Percentiles rank a stretch among this genome's conserved stretches.
Evolutionary conservation across 2,113 vertebrate genomes (phyloP).

Genomic region (Ictalurus furcatus): DNA sequence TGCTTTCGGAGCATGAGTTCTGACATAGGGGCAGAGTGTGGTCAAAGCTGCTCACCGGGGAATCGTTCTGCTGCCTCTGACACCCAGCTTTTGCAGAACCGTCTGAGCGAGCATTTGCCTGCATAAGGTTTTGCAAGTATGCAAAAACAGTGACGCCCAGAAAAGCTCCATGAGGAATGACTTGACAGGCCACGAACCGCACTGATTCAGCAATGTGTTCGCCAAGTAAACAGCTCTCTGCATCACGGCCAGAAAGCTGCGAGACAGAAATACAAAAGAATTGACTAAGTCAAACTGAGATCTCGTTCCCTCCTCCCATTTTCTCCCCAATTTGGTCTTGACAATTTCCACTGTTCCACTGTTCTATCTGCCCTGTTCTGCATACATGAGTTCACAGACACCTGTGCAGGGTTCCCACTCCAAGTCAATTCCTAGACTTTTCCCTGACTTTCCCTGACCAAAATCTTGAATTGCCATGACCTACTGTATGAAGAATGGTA

Average conservation of each 20-base stretch:
- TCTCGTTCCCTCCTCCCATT: not conserved
- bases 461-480: too few relatives aligned
- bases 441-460: too few relatives aligned
- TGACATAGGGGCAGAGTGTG: slow-evolving; percentile 52
- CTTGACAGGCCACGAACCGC: slow-evolving; percentile 73
- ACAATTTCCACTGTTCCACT: not conserved
- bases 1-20: slow-evolving; percentile 54
- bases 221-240: slow-evolving; percentile 50
- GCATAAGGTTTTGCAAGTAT: slow-evolving; percentile 68
- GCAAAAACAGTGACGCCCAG: slow-evolving; percentile 74
- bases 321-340: not conserved
- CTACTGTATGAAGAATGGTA: too few relatives aligned
- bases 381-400: not conserved
- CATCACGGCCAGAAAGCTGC: slow-evolving; percentile 64
- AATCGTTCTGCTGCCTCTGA: slow-evolving; percentile 30
- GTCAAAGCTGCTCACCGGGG: slow-evolving; percentile 59
- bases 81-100: slow-evolving; percentile 37
- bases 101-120: slow-evolving; percentile 43
- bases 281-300: not conserved
- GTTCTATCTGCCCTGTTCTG: not conserved
- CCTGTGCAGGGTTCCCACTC: not conserved
- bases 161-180: slow-evolving; percentile 67
- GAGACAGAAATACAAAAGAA: slow-evolving; percentile 41
- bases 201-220: slow-evolving; percentile 56
- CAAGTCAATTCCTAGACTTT: too few relatives aligned